phyloP scores from a whole-genome alignment of 2,113 vertebrate species.

The Tragelaphus imberbis region DNA sequence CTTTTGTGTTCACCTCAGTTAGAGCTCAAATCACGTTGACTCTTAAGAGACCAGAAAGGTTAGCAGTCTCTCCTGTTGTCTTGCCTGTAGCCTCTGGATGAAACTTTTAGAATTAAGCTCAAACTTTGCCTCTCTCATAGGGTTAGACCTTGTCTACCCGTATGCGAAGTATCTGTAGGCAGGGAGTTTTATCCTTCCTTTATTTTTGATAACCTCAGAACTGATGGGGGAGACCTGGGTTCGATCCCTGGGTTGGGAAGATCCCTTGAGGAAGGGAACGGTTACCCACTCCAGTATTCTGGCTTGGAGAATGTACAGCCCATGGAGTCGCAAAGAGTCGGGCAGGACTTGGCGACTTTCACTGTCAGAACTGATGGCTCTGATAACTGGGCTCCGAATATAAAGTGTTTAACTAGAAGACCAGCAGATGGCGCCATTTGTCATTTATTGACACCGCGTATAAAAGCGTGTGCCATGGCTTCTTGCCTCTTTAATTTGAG shows the following conservation, averaged over 20 bases:
- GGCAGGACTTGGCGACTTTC: background rate
- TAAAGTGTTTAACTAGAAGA: background rate
- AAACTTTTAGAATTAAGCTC: background rate
- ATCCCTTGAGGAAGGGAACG: background rate
- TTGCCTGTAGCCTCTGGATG: background rate
- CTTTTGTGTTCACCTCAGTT: background rate
- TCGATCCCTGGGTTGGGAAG: background rate
- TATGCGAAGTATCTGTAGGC: background rate
- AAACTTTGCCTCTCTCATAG: background rate
- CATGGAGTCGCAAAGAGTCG: background rate
- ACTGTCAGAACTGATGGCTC: constrained; percentile 32
- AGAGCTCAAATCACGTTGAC: background rate
- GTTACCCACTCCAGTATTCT: background rate
- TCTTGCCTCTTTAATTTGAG: constrained; percentile 63
- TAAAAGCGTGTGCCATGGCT: background rate
- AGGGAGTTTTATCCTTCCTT: background rate
- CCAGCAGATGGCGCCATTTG: constrained; percentile 82
- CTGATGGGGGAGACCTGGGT: background rate
- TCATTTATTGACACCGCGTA: constrained; percentile 67
- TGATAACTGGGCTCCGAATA: constrained; percentile 50
- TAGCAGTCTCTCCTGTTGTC: background rate
- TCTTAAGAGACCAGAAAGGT: background rate
- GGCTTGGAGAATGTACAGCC: background rate
- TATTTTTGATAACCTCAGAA: constrained; percentile 64
- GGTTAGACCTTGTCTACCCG: background rate